Base-by-base conservation (phyloP, 2,113 vertebrate species). In the Porphyrio hochstetteri region DNA sequence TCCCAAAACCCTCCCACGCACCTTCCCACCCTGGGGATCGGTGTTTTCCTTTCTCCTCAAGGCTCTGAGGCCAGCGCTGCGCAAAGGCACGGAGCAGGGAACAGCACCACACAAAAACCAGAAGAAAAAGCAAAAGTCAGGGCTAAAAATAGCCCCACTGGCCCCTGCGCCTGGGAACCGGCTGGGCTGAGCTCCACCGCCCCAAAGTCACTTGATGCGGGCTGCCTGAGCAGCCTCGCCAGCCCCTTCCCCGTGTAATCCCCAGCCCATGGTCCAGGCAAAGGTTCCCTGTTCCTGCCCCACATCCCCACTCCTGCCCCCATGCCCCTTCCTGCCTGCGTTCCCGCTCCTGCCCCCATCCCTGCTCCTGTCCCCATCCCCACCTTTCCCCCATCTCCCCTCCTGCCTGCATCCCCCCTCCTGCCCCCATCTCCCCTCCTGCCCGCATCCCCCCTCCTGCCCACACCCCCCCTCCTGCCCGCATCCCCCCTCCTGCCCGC, bases 141-240 rank as follows among this genome's bases (percentile, higher is more conserved):
- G 2, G 75, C 94, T 96, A 95, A 96, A 96, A 94, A 96, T 96
- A 96, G n/a, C 63, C 9, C 6, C 0, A 3, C 68, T 74, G 83
- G 92, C 83, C 68, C 2, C 48, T 0, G 8, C 31, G 89, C 94
- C 94, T 96, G 95, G 93, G 95, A 96, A 95, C 35, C 5, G 76
- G 23, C 33, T 48, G 0, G 0, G 60, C 61, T 3, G 40, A 79
- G 53, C 2, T 10, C 64, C 21, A 20, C n/a, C 1, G 44, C 85
- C 60, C 59, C 1, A 21, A 68, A 92, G 70, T 19, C 69, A 61
- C 71, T 80, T 0, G 13, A 46, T 44, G 35, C 2, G 19, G 79
- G 70, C 76, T 50, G 90, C 72, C 71, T 0, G 5, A n/a, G 28
- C 8, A 14, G 42, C 0, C 3, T 86, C 69, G 76, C 76, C 56